Evolutionary conservation across 2,113 vertebrate species (phyloP).

Genomic region (Cariama cristata): DNA sequence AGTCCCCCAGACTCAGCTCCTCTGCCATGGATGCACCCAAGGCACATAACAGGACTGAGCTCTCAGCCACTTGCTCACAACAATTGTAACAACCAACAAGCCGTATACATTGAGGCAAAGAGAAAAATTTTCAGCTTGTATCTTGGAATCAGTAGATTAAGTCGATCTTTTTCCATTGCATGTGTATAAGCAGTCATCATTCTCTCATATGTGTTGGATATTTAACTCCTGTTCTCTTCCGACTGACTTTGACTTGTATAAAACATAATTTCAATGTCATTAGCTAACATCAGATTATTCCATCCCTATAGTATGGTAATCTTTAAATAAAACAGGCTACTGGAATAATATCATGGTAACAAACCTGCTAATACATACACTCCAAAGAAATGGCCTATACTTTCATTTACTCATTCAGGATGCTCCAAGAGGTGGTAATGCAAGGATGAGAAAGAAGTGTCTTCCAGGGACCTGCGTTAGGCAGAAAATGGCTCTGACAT

Average conservation of each 20-base stretch:
- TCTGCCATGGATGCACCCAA: not conserved
- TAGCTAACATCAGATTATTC: slow-evolving; percentile 15
- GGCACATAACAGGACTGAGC: not conserved
- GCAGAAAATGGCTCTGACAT: not conserved
- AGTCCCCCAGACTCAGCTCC: not conserved
- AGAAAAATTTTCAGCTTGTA: not conserved
- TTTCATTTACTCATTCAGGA: not conserved
- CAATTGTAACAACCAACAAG: not conserved
- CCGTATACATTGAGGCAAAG: not conserved
- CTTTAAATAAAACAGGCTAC: slow-evolving; percentile 5
- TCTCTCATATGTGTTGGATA: not conserved
- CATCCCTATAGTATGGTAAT: not conserved
- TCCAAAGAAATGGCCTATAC: not conserved
- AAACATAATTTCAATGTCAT: not conserved
- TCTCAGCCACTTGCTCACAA: not conserved
- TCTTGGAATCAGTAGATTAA: not conserved
- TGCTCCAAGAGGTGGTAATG: not conserved
- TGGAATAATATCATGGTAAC: not conserved
- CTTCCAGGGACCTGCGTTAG: slow-evolving; percentile 8
- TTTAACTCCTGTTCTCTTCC: not conserved
- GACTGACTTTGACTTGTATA: not conserved
- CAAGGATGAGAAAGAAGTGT: not conserved
- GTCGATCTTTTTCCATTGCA: not conserved
- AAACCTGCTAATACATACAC: not conserved
- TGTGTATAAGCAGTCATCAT: not conserved